Conservation (phyloP, 2,888 invertebrate genomes). For the Aphidius colemani region DNA sequence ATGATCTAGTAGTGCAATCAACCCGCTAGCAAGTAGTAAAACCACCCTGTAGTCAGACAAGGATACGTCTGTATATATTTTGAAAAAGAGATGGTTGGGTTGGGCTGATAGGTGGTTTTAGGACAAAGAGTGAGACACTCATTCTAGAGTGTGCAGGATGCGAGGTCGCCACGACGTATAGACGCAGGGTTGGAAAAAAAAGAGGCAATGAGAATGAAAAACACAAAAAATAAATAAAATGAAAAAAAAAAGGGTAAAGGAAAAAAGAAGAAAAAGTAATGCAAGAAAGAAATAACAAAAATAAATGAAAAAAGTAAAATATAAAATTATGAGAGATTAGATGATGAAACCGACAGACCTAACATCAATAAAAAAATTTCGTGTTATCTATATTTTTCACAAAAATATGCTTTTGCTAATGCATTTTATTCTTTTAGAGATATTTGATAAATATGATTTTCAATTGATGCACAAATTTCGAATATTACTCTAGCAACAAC, state of each 20-base stretch:
- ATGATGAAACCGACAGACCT: conserved; percentile 44
- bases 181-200: conserved; percentile 35
- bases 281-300: conserved; percentile 25
- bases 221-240: conserved; percentile 26
- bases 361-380: conserved; percentile 48
- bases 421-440: background rate
- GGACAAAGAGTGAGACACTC: conserved; percentile 35
- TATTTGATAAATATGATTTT: conserved; percentile 1
- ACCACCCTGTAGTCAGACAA: conserved; percentile 53
- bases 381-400: background rate
- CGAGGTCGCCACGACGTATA: conserved; percentile 34
- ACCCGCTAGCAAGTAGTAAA: conserved; percentile 55
- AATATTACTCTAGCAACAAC: too few relatives aligned
- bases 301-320: conserved; percentile 26
- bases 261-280: conserved; percentile 32
- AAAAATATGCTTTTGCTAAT: too few relatives aligned
- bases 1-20: conserved; percentile 53
- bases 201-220: conserved; percentile 30
- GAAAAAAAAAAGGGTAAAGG: conserved; percentile 34
- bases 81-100: background rate
- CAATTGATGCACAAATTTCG: background rate
- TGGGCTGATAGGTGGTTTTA: background rate
- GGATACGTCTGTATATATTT: conserved; percentile 35
- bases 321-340: conserved; percentile 51
- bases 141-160: conserved; percentile 32